These are phyloP conservation scores for Polyommatus iphigenia DNA, from an alignment of 2,888 invertebrate species.

Conservation along the genomic window DNA sequence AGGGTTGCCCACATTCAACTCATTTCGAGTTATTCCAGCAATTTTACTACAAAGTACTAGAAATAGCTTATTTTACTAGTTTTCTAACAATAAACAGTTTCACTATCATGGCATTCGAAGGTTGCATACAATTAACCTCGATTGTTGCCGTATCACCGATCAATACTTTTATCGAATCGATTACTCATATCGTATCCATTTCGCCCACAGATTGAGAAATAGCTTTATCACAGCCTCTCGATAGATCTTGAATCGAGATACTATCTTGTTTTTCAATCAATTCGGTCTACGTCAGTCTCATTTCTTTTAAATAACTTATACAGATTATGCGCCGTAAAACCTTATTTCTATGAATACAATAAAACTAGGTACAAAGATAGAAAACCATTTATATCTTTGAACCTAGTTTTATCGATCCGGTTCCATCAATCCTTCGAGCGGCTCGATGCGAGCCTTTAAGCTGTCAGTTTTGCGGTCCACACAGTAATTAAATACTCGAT, in stretches of 20 bases:
- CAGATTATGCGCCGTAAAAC: background rate
- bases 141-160: slow-evolving; percentile 3
- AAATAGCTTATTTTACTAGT: background rate
- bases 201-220: slow-evolving; percentile 21
- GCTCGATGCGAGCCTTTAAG: too few relatives aligned
- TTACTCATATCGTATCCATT: slow-evolving; percentile 19
- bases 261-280: background rate
- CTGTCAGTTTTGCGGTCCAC: too few relatives aligned
- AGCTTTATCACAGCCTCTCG: background rate
- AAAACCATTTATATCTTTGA: background rate
- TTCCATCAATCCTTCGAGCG: too few relatives aligned
- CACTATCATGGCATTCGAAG: slow-evolving; percentile 9
- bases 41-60: background rate
- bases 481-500: too few relatives aligned
- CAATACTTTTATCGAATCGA: slow-evolving; percentile 23
- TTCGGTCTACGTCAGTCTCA: background rate
- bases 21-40: background rate
- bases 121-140: slow-evolving; percentile 23
- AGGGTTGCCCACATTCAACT: background rate
- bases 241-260: background rate
- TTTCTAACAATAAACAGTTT: background rate
- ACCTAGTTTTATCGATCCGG: too few relatives aligned
- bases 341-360: background rate
- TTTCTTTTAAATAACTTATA: background rate
- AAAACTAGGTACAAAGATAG: background rate